These are phyloP conservation scores for Eulacestoma nigropectus DNA, from an alignment of 2,113 vertebrate species.

Conservation along the genomic window DNA sequence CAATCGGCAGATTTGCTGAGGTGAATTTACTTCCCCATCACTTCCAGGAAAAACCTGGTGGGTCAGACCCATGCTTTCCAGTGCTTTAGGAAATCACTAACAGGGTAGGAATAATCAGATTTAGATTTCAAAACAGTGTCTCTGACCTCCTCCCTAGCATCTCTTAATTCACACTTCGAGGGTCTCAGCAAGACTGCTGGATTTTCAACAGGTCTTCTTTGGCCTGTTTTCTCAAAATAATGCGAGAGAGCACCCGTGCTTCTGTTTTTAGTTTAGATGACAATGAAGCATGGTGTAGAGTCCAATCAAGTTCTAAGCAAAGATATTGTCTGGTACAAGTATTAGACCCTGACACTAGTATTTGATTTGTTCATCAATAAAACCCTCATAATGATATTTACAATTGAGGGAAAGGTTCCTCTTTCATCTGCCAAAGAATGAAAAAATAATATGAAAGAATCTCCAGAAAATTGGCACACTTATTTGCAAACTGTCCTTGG, in stretches of 20 bases:
- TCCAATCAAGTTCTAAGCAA: not conserved
- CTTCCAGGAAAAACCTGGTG: not conserved
- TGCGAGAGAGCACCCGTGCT: not conserved
- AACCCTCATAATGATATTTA: not conserved
- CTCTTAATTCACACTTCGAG: not conserved
- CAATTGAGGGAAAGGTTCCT: not conserved
- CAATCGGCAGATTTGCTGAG: not conserved
- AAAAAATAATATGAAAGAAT: not conserved
- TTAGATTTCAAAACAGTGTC: not conserved
- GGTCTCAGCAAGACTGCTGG: not conserved
- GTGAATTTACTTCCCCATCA: not conserved
- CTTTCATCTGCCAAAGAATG: not conserved
- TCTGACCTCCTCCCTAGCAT: not conserved
- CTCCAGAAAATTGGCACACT: not conserved
- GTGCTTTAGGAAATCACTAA: not conserved
- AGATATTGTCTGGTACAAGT: not conserved
- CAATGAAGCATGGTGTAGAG: not conserved
- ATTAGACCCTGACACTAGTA: not conserved
- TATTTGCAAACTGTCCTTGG: not conserved
- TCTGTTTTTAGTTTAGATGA: not conserved
- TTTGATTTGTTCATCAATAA: not conserved
- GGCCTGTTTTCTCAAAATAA: not conserved
- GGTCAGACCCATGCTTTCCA: not conserved
- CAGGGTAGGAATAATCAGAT: not conserved
- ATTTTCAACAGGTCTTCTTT: not conserved